Evolutionary conservation across 2,888 invertebrate genomes (phyloP), one percentile per base, ranked within the genome.

Genomic region (Sinelater perroti): DNA sequence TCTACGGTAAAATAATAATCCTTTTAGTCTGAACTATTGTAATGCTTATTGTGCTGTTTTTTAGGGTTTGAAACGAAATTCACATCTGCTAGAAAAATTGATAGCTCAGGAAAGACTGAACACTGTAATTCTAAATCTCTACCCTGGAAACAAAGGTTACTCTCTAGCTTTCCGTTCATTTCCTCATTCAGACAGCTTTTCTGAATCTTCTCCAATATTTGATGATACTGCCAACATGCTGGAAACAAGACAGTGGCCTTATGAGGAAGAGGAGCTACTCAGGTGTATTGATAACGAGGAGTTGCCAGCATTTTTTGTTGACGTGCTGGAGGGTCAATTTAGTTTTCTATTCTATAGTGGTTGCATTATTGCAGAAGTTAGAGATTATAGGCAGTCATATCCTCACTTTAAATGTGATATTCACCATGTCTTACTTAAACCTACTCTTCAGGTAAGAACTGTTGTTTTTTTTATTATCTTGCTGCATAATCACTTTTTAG

Each of bases 221-320:
- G 87, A 88, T 67, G 86, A 87, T 70, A 85, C 86, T 64, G 81
- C 74, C 73, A 74, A 75, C 60, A 74, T 89, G 73, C 83, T 89
- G 75, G 90, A 91, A 81, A 90, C 90, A 62, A 85, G 87, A 70
- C 80, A 87, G 72, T 90, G 90, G 89, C 91, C 93, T 70, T 95
- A 95, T 75, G 93, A 94, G 78, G 91, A 93, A 78, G 93, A 94
- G 73, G 88, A 93, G 73, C 79, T 95, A 62, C 81, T 96, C 66
- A 88, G 90, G 73, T 93, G 91, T 76, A 89, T 96, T 71, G 93
- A 95, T 78, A 91, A 90, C 78, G 94, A 94, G 78, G 90, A 95
- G 80, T 81, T 97, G 74, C 96, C 96, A 44, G 90, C 93, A 60
- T 87, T 91, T 73, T 82, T 96, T 55, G 83, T 93, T 61, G 93